Conservation (phyloP, 30 jellyfish, hydroid and myxozoan genomes). For the Cassiopea andromeda region DNA sequence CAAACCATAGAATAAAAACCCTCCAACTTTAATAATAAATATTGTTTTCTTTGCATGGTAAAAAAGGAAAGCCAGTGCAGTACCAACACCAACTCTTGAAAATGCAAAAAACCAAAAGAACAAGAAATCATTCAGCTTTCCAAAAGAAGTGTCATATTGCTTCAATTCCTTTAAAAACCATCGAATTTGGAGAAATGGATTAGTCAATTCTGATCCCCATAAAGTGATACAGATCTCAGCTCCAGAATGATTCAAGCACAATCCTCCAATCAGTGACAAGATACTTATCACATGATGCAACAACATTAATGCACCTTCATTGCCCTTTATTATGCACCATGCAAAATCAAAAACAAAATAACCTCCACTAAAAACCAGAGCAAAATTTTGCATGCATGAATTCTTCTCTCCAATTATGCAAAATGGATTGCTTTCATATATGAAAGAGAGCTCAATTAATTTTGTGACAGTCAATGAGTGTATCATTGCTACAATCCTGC, state of each 20-base stretch:
- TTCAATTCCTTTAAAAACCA: slow-evolving; percentile 83
- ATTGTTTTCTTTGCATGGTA: slow-evolving; percentile 63
- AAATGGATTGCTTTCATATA: slow-evolving; percentile 81
- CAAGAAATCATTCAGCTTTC: slow-evolving; percentile 70
- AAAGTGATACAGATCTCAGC: slow-evolving; percentile 84
- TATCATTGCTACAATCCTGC: slow-evolving; percentile 80
- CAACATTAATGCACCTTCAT: slow-evolving; percentile 86
- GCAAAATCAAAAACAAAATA: slow-evolving; percentile 81
- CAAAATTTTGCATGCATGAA: slow-evolving; percentile 54
- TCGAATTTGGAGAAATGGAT: slow-evolving; percentile 87
- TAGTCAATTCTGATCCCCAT: slow-evolving; percentile 95
- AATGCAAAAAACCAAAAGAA: slow-evolving; percentile 66
- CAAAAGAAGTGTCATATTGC: slow-evolving; percentile 70
- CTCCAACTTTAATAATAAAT: slow-evolving; percentile 72
- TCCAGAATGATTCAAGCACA: slow-evolving; percentile 75
- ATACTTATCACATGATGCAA: slow-evolving; percentile 87
- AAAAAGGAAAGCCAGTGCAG: slow-evolving; percentile 62
- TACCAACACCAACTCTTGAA: slow-evolving; percentile 80
- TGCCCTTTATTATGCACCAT: slow-evolving; percentile 90
- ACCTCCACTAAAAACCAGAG: slow-evolving; percentile 71
- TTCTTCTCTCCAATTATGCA: slow-evolving; percentile 77
- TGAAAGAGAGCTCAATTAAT: slow-evolving; percentile 37
- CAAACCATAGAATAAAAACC: slow-evolving; percentile 65
- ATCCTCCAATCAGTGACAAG: slow-evolving; percentile 77
- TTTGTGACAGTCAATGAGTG: slow-evolving; percentile 76